These are phyloP conservation scores for Cryptocephalus moraei DNA, from an alignment of 2,888 invertebrate genomes.

Conservation along the genomic window DNA sequence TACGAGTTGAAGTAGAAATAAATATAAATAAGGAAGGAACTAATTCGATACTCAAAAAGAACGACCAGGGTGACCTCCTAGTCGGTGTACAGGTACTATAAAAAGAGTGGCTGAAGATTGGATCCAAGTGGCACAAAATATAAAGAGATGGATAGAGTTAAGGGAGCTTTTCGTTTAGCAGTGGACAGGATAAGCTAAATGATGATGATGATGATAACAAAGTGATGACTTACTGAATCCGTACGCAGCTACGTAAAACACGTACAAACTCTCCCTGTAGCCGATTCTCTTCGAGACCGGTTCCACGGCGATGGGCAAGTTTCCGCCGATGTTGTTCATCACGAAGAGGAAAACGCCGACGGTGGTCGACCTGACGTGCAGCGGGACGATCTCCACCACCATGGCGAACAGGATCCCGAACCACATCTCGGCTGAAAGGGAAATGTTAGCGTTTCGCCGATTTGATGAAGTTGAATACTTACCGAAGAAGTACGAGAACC, in stretches of 20 bases:
- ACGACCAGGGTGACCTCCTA: too few relatives aligned
- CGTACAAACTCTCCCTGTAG: slow-evolving; percentile 73
- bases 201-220: too few relatives aligned
- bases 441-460: slow-evolving; percentile 2
- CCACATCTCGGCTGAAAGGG: slow-evolving; percentile 79
- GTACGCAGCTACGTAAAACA: slow-evolving; percentile 83
- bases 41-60: background rate
- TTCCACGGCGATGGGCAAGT: slow-evolving; percentile 78
- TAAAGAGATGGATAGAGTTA: too few relatives aligned
- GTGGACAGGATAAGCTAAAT: too few relatives aligned
- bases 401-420: slow-evolving; percentile 87
- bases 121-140: too few relatives aligned
- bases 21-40: background rate
- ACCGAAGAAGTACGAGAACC: slow-evolving; percentile 84
- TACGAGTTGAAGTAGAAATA: too few relatives aligned
- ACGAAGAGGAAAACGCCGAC: slow-evolving; percentile 83
- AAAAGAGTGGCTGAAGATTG: too few relatives aligned
- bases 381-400: slow-evolving; percentile 78
- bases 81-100: too few relatives aligned
- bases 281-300: slow-evolving; percentile 74
- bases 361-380: slow-evolving; percentile 71
- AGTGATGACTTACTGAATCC: slow-evolving; percentile 73
- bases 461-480: slow-evolving; percentile 26
- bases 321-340: slow-evolving; percentile 88
- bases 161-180: too few relatives aligned